Evolutionary conservation across 2,888 invertebrate species (phyloP).

Genomic region (Lochmaea crataegi): DNA sequence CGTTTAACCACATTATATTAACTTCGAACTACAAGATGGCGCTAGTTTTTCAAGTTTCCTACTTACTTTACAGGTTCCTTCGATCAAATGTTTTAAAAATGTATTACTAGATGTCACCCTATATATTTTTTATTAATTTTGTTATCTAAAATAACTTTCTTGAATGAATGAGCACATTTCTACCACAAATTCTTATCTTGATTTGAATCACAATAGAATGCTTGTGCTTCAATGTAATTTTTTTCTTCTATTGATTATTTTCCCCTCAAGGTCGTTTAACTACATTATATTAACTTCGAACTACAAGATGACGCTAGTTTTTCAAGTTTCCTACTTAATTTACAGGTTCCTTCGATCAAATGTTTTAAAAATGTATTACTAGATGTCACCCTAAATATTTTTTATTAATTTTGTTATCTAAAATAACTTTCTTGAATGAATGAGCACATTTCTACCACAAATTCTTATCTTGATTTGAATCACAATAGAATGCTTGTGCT

Average conservation of each 20-base stretch:
- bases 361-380: background rate
- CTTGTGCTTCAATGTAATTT: background rate
- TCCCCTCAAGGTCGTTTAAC: background rate
- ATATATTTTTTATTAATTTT: background rate
- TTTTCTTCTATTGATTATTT: conserved; percentile 12
- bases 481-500: background rate
- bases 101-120: background rate
- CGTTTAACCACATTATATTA: too few species aligned
- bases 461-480: background rate
- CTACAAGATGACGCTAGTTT: background rate
- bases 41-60: background rate
- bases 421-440: too few species aligned
- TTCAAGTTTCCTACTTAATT: background rate
- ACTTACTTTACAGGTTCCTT: background rate
- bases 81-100: background rate
- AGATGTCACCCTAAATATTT: background rate
- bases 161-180: too few species aligned
- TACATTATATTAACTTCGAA: background rate
- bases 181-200: background rate
- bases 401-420: too few species aligned
- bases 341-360: too few species aligned
- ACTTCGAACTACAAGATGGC: background rate
- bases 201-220: background rate
- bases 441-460: background rate
- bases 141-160: too few species aligned